Conservation (phyloP, 2,888 invertebrate species). For the Amblyteles armatorius region DNA sequence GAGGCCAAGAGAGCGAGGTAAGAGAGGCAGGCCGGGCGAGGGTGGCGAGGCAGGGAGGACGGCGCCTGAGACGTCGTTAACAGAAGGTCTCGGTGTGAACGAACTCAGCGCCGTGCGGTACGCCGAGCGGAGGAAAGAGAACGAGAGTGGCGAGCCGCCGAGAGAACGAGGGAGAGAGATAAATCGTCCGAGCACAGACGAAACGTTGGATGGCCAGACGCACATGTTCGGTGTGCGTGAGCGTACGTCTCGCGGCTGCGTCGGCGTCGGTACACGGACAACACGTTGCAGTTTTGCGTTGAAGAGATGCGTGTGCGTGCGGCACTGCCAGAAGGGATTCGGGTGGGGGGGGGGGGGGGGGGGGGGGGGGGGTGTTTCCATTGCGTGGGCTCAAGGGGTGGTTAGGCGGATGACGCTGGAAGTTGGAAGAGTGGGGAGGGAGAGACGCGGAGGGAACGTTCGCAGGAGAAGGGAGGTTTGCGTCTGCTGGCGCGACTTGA, state of each 20-base stretch:
- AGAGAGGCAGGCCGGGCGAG: slow-evolving; percentile 63
- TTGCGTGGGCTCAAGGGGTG: slow-evolving; percentile 46
- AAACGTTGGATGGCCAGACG: slow-evolving; percentile 71
- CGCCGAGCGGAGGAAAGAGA: slow-evolving; percentile 21
- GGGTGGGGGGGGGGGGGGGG: slow-evolving; percentile 58
- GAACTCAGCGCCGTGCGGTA: slow-evolving; percentile 62
- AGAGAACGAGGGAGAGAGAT: slow-evolving; percentile 48
- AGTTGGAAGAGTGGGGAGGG: slow-evolving; percentile 66
- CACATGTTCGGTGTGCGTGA: slow-evolving; percentile 65
- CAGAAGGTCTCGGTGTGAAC: slow-evolving; percentile 69
- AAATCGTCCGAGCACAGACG: slow-evolving; percentile 63
- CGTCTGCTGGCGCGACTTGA: slow-evolving; percentile 84
- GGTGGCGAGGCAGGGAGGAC: slow-evolving; percentile 62
- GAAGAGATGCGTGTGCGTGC: slow-evolving; percentile 48
- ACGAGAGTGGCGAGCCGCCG: slow-evolving; percentile 39
- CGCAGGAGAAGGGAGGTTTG: slow-evolving; percentile 79
- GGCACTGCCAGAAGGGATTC: slow-evolving; percentile 64
- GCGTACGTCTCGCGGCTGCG: slow-evolving; percentile 13
- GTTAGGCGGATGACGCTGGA: slow-evolving; percentile 61
- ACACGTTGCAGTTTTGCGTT: slow-evolving; percentile 23
- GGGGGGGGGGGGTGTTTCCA: slow-evolving; percentile 48
- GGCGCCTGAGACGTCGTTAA: slow-evolving; percentile 73
- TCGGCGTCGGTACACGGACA: slow-evolving; percentile 15
- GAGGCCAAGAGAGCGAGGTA: slow-evolving; percentile 67
- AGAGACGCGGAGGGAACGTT: slow-evolving; percentile 73